Evolutionary conservation across 1,140 invertebrate species (phyloP).

Genomic region (Drosophila lini): DNA sequence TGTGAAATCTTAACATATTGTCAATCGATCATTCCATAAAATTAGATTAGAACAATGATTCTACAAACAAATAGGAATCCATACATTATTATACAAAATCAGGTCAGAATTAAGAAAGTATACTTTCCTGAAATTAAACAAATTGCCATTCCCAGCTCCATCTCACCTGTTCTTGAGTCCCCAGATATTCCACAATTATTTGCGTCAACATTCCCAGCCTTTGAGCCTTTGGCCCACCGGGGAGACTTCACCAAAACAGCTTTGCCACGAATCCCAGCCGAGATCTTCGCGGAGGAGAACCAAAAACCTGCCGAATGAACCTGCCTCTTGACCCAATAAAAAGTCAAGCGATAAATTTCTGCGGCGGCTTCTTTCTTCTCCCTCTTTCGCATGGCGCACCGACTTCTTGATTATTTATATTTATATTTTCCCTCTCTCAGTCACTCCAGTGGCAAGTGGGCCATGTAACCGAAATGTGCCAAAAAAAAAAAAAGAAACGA

Average conservation of each 20-base stretch:
- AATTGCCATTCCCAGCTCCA: neutral
- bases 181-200: slow-evolving; percentile 51
- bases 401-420: slow-evolving; percentile 56
- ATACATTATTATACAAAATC: neutral
- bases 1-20: no score
- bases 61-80: neutral
- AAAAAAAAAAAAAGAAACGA: slow-evolving; percentile 39
- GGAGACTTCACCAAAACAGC: slow-evolving; percentile 33
- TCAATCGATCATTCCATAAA: no score
- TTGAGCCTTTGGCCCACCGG: slow-evolving; percentile 50
- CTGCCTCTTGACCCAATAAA: slow-evolving; percentile 75
- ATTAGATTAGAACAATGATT: neutral
- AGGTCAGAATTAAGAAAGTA: neutral
- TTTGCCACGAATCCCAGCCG: neutral
- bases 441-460: slow-evolving; percentile 56
- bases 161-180: slow-evolving; percentile 40
- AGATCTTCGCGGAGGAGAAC: slow-evolving; percentile 8
- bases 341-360: slow-evolving; percentile 64
- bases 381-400: slow-evolving; percentile 16
- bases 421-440: slow-evolving; percentile 18
- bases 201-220: slow-evolving; percentile 45
- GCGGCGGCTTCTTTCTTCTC: slow-evolving; percentile 49
- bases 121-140: neutral
- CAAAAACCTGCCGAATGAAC: slow-evolving; percentile 46
- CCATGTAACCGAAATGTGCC: slow-evolving; percentile 68